phyloP scores from a whole-genome alignment of 2,888 invertebrate species.

The Lingula anatina region DNA sequence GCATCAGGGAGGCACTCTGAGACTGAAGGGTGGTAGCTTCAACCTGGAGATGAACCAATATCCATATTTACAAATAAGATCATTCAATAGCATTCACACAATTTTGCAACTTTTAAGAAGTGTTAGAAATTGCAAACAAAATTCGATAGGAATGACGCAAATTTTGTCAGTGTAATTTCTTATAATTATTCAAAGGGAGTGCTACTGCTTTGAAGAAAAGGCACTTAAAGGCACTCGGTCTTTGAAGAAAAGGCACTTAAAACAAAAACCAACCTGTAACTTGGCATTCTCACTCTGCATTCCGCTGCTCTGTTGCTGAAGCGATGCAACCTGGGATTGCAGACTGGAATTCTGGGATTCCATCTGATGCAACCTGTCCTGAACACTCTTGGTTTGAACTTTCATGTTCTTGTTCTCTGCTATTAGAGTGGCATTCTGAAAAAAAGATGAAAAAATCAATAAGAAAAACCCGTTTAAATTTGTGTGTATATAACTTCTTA shows the following conservation, averaged over 20 bases:
- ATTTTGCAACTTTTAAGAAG: too few relatives aligned
- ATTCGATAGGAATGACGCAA: too few relatives aligned
- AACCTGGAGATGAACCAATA: conserved; percentile 61
- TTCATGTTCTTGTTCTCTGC: conserved; percentile 50
- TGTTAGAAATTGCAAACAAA: too few relatives aligned
- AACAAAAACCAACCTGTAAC: conserved; percentile 47
- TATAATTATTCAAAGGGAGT: too few relatives aligned
- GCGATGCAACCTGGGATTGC: conserved; percentile 35
- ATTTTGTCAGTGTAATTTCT: too few relatives aligned
- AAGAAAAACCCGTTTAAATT: background rate
- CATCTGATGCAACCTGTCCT: conserved; percentile 33
- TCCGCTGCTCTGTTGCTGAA: conserved; percentile 63
- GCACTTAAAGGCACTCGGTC: too few relatives aligned
- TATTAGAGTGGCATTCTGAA: conserved; percentile 51
- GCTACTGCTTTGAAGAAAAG: too few relatives aligned
- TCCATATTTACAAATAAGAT: too few relatives aligned
- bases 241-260: too few relatives aligned
- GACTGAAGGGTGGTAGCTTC: conserved; percentile 83
- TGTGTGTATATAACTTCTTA: too few relatives aligned
- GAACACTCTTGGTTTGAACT: conserved; percentile 21
- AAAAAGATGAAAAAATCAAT: background rate
- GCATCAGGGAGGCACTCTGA: conserved; percentile 76
- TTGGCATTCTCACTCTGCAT: conserved; percentile 66
- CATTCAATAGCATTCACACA: too few relatives aligned
- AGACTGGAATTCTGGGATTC: conserved; percentile 30